Evolutionary conservation across 2,797 vertebrate genomes (phyloP), one percentile per base, ranked within the genome.

Genomic region (Syngnathus acus): DNA sequence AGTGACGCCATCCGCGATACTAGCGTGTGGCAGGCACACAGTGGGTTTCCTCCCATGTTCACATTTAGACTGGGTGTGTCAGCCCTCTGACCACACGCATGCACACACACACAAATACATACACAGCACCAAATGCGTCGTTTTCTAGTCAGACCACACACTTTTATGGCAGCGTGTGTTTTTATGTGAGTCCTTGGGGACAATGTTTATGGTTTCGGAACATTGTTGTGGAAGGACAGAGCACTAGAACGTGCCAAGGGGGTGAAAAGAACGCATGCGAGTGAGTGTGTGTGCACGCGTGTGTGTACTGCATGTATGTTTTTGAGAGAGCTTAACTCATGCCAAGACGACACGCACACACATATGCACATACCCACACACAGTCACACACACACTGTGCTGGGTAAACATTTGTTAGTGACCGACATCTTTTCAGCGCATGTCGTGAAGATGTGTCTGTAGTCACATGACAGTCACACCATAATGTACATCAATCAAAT

Each of bases 41-140:
- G 6, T 9, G 21, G 7, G 38, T 47, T 62, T 72, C 62, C 64
- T 72, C 78, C 78, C 74, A 66, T 14, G 71, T 74, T 77, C 76
- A 77, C 59, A 78, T 79, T 82, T 81, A 84, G 82, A 69, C 69
- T 69, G 82, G 82, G 82, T 75, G 82, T 76, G 82, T 73, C 79
- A 26, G 37, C 64, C 64, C 55, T 43, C 67, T 65, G 65, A 70
- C 67, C 64, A 68, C 68, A 73, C 68, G 47, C n/a, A 59, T 65
- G 17, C 64, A 59, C 59, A 32, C 64, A n/a, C n/a, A 37, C 66
- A 64, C 65, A 67, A 43, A n/a, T 42, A 70, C 68, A 50, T 61
- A 68, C 68, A 73, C 68, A 47, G 66, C 51, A 69, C 65, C 66
- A 71, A 59, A 65, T 65, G 1, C 54, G 53, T 21, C 4, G 14